Percentiles rank a stretch among this genome's conserved stretches.
phyloP scores from a whole-genome alignment of 2,797 vertebrate genomes.

The Syngnathus acus region DNA sequence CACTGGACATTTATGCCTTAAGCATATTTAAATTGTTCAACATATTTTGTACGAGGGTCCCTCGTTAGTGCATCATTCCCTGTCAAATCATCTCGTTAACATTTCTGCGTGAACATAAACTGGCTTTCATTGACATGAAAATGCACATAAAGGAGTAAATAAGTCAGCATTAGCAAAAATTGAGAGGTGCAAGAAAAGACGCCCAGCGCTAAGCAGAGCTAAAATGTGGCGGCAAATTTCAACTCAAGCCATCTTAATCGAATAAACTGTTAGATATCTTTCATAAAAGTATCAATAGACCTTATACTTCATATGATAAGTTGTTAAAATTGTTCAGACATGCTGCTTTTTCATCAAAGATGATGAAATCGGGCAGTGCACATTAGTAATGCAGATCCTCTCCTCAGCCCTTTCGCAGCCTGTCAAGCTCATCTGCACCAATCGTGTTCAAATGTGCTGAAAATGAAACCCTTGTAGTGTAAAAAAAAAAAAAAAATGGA shows the following conservation, averaged over 20 bases:
- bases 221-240: background rate
- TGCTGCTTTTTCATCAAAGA: background rate
- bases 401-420: conserved; percentile 31
- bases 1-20: background rate
- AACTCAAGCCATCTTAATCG: background rate
- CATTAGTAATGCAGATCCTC: conserved; percentile 62
- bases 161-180: background rate
- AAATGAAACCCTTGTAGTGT: conserved; percentile 40
- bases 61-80: background rate
- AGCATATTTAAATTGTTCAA: background rate
- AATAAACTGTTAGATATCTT: background rate
- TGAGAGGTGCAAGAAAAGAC: background rate
- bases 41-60: background rate
- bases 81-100: background rate
- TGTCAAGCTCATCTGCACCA: conserved; percentile 59
- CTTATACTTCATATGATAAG: background rate
- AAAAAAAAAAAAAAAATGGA: conserved; percentile 30
- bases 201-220: background rate
- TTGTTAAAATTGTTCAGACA: background rate
- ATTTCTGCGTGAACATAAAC: background rate
- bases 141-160: background rate
- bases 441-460: conserved; percentile 38
- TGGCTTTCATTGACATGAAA: background rate
- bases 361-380: conserved; percentile 33
- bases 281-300: background rate